Base-by-base conservation (phyloP, 1,140 invertebrate genomes). In the Drosophila pseudoananassae region DNA sequence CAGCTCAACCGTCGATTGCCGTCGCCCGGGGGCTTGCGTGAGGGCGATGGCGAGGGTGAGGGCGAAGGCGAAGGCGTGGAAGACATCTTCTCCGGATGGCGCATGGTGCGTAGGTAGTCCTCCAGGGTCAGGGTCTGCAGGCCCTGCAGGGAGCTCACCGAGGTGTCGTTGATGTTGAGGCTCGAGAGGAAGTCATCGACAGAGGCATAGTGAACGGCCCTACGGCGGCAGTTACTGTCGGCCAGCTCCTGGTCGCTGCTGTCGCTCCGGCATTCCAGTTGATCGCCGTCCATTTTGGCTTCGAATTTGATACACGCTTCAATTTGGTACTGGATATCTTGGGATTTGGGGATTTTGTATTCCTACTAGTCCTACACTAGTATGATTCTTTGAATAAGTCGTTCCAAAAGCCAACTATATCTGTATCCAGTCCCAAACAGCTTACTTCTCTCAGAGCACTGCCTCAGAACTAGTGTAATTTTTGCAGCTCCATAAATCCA, bases 141-240 rank as follows among this genome's bases (percentile, higher is more conserved):
- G 8, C 56, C 73, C 31, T 66, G 38, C 9, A 72, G 40, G 0
- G 68, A 54, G 4, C 17, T 25, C 3, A 78, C 31, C 0, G 53
- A 38, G 0, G 76, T 78, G 5, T 76, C 75, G 7, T 45, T 53
- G 4, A 51, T 61, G 14, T 63, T 78, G 8, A 78, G 57, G 20
- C 76, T 77, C 31, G 61, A 47, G 6, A 78, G 36, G n/a, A 78
- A 78, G 3, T 78, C 75, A 0, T 51, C 61, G 14, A 73, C 51
- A 0, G 27, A 45, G 7, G 53, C 20, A 23, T 58, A 78, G 4
- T 64, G 69, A 8, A 78, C 75, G 2, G 74, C 76, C 14, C 7
- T 40, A 4, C 76, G 69, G 0, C 75, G 75, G 2, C 25, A n/a
- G n/a, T n/a, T n/a, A n/a, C n/a, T n/a, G n/a, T n/a, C n/a, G n/a